Evolutionary conservation across 1,140 invertebrate genomes (phyloP), one percentile per base, ranked within the genome.

Genomic region (Palaemon carinicauda): DNA sequence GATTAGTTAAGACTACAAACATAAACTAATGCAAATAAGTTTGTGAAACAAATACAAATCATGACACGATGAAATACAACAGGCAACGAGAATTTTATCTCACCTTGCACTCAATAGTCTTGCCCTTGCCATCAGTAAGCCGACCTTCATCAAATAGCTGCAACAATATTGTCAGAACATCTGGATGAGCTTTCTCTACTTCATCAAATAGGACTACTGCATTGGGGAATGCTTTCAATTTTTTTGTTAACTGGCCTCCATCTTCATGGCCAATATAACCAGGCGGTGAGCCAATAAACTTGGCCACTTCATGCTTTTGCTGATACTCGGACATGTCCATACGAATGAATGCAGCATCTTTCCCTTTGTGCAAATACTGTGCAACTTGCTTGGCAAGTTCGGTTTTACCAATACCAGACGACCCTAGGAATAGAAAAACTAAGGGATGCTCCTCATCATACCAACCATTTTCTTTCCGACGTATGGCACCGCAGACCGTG

Each of bases 291-390:
- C 97, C 97, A 91, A 98, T 98, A 83, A 98, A 94, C 92, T 98
- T 97, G 3, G 97, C 95, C 84, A 96, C 95, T 93, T 97, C 96
- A 91, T 97, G 96, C 92, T 96, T 97, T 91, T 97, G 95, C 92
- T 98, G 97, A 92, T 97, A 98, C 91, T 98, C 97, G 1, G 97
- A 98, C 97, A 98, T 98, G 91, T 98, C 97, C 1, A 98, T 92
- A 29, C 97, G 92, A 89, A 98, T 97, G 91, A 98, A 98, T 7
- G 93, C 94, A 82, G 94, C 92, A 1, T 93, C 91, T 91, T 92
- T 91, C 90, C 96, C 95, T 91, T 95, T 95, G 91, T 98, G 96
- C 82, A 98, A 94, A 91, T 98, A 98, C 19, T 87, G 87, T 51
- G 90, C 93, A 10, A 94, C 91, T 90, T 94, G 94, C 91, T 98